Conservation (phyloP, 2,888 invertebrate species). For the Eurytoma californica region DNA sequence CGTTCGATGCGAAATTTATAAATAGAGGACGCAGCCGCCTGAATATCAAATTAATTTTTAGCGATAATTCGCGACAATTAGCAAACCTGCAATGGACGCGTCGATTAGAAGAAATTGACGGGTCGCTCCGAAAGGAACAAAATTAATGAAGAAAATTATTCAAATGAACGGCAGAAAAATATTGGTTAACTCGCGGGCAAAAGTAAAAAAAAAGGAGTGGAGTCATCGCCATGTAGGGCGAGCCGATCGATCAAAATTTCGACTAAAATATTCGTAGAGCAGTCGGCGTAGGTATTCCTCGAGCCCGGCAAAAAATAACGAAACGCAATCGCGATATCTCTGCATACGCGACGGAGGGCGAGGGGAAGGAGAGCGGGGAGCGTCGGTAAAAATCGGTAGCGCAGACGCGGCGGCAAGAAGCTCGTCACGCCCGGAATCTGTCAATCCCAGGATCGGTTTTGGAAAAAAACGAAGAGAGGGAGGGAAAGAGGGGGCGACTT, state of each 20-base stretch:
- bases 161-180: not conserved
- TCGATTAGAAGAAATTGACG: not conserved
- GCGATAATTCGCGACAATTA: slow-evolving; percentile 22
- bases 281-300: not conserved
- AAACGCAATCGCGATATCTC: slow-evolving; percentile 8
- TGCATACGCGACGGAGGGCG: not conserved
- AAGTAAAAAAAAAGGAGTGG: not conserved
- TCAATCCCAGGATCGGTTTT: slow-evolving; percentile 41
- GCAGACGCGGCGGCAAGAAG: slow-evolving; percentile 35
- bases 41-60: slow-evolving; percentile 18
- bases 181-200: not conserved
- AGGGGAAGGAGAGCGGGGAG: not conserved
- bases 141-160: too few species aligned
- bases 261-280: not conserved
- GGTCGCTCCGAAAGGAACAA: not conserved
- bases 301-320: not conserved
- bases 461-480: slow-evolving; percentile 30
- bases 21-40: slow-evolving; percentile 24
- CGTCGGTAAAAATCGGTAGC: slow-evolving; percentile 32
- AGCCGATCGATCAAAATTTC: too few species aligned
- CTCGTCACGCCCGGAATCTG: slow-evolving; percentile 54
- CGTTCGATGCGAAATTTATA: slow-evolving; percentile 23
- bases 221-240: not conserved
- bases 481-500: slow-evolving; percentile 19
- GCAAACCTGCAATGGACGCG: not conserved